These are phyloP conservation scores for Crotophaga sulcirostris DNA, from an alignment of 2,113 vertebrate genomes.

Conservation along the genomic window DNA sequence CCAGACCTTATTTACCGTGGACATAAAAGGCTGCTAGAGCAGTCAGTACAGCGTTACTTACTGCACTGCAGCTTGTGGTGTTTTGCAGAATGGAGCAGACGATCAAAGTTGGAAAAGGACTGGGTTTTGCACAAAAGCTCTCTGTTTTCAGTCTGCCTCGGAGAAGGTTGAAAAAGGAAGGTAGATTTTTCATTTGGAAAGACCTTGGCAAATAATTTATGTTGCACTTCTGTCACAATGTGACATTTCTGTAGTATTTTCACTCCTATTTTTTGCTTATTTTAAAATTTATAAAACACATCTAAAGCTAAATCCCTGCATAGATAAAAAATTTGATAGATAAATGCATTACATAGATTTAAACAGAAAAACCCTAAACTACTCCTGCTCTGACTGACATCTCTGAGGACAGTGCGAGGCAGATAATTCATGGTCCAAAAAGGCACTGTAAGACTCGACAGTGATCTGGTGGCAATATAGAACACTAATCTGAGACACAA, in stretches of 20 bases:
- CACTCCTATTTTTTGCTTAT: background rate
- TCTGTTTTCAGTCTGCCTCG: background rate
- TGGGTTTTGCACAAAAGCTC: background rate
- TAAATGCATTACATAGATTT: background rate
- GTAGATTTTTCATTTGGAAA: background rate
- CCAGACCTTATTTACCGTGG: background rate
- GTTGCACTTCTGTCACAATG: background rate
- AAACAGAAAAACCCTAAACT: background rate
- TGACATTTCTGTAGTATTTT: background rate
- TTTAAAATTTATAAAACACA: background rate
- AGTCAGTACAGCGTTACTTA: background rate
- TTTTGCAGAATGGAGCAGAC: background rate
- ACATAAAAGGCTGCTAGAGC: background rate
- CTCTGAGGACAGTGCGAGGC: background rate
- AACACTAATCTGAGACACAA: constrained; percentile 4
- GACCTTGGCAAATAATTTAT: background rate
- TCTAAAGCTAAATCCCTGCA: background rate
- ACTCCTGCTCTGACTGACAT: background rate
- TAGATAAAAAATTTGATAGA: background rate
- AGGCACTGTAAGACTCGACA: background rate
- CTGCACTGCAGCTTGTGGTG: background rate
- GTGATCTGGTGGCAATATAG: background rate
- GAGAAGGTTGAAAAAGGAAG: background rate
- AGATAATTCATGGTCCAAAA: constrained; percentile 12
- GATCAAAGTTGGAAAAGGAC: background rate